Conservation (phyloP, 2,888 invertebrate species). For the Agrochola litura region DNA sequence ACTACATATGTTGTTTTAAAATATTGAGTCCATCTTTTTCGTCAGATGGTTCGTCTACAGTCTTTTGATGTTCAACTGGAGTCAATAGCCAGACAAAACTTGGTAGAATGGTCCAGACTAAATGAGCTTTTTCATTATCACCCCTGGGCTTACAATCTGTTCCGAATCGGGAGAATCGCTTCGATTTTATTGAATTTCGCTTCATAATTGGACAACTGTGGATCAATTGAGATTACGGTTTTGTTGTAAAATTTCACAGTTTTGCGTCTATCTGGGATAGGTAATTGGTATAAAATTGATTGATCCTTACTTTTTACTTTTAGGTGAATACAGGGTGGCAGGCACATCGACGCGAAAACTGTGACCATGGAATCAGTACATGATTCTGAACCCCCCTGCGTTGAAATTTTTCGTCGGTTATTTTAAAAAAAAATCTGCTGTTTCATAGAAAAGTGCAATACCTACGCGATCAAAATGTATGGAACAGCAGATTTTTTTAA, state of each 20-base stretch:
- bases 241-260: constrained; percentile 32
- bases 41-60: constrained; percentile 30
- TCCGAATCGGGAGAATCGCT: constrained; percentile 43
- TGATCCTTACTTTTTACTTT: not conserved
- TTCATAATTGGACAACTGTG: constrained; percentile 56
- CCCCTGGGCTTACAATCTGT: constrained; percentile 53
- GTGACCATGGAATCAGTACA: no score
- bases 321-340: not conserved
- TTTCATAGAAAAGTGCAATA: no score
- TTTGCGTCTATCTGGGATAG: not conserved
- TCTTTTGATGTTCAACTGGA: constrained; percentile 38
- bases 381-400: no score
- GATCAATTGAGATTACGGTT: constrained; percentile 24
- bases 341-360: no score
- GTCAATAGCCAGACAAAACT: constrained; percentile 64
- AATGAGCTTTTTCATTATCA: constrained; percentile 68
- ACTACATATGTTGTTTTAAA: constrained; percentile 39
- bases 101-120: constrained; percentile 44
- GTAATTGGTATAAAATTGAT: constrained; percentile 4
- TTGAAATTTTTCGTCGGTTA: no score
- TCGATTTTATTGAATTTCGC: constrained; percentile 60
- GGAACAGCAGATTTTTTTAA: no score
- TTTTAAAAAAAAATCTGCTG: no score
- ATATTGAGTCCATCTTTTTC: constrained; percentile 24
- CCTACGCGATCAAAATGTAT: no score